Percentiles rank a stretch among this genome's conserved stretches.
These are phyloP conservation scores for Oligia strigilis DNA, from an alignment of 2,888 invertebrate genomes.

Conservation along the genomic window DNA sequence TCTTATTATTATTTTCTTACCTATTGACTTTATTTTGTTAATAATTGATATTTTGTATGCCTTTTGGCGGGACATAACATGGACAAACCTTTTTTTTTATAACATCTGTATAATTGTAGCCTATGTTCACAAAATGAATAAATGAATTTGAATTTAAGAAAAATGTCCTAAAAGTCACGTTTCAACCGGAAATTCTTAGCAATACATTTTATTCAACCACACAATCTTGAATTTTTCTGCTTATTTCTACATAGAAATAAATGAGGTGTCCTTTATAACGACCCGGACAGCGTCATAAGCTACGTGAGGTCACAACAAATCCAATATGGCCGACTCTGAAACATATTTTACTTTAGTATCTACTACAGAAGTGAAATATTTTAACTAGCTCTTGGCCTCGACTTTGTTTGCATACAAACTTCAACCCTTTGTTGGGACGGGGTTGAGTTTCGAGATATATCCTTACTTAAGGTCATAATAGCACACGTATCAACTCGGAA, in stretches of 20 bases:
- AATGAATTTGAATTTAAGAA: too few relatives aligned
- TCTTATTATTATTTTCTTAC: too few relatives aligned
- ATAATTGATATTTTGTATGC: too few relatives aligned
- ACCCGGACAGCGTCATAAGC: constrained; percentile 22
- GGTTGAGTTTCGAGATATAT: not conserved
- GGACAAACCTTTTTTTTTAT: too few relatives aligned
- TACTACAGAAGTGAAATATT: constrained; percentile 16
- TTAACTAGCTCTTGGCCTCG: constrained; percentile 14
- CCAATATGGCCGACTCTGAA: constrained; percentile 48
- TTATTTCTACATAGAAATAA: constrained; percentile 30
- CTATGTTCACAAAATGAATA: too few relatives aligned
- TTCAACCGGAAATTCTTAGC: not conserved
- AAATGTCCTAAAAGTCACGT: too few relatives aligned
- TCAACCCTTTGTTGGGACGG: constrained; percentile 8
- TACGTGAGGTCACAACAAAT: constrained; percentile 53
- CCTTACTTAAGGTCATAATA: not conserved
- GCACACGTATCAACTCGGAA: too few relatives aligned
- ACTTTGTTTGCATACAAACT: constrained; percentile 28
- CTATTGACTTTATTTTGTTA: too few relatives aligned
- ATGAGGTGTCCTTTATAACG: constrained; percentile 14
- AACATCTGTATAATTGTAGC: too few relatives aligned
- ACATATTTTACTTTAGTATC: constrained; percentile 6
- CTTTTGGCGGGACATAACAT: too few relatives aligned
- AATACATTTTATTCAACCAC: not conserved
- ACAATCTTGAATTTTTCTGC: not conserved